A percentile compares a stretch with the other conserved stretches of the same genome.
phyloP scores from a whole-genome alignment of 2,888 invertebrate species.

The Sarcophaga carnaria region DNA sequence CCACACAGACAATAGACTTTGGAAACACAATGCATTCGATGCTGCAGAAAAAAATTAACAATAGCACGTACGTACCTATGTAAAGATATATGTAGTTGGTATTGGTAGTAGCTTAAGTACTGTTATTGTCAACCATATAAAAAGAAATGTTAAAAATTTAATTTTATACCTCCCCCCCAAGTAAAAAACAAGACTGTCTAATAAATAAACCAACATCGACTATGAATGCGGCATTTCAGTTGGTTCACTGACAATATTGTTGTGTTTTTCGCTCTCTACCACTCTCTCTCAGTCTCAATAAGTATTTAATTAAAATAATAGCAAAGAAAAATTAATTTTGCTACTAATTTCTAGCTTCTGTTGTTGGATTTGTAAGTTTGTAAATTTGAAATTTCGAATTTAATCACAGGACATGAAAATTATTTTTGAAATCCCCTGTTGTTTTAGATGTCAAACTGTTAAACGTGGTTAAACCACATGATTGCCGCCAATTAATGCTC shows the following conservation, averaged over 20 bases:
- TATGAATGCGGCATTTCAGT: neutral
- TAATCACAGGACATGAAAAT: too few relatives aligned
- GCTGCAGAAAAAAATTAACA: neutral
- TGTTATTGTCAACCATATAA: conserved; percentile 6
- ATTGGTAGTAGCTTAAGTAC: conserved; percentile 7
- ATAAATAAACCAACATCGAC: neutral
- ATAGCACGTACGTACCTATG: neutral
- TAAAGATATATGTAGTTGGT: neutral
- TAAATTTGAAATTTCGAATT: neutral
- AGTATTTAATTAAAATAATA: conserved; percentile 21
- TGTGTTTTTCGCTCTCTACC: neutral
- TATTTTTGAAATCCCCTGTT: too few relatives aligned
- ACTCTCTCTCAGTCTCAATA: conserved; percentile 15
- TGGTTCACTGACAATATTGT: conserved; percentile 18
- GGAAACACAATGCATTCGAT: neutral
- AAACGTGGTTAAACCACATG: too few relatives aligned
- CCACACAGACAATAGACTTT: conserved; percentile 9
- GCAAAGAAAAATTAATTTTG: conserved; percentile 2
- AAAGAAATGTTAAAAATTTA: conserved; percentile 11
- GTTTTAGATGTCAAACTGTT: too few relatives aligned
- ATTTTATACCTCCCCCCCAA: neutral
- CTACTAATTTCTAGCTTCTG: neutral
- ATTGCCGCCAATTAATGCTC: too few relatives aligned
- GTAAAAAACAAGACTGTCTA: neutral
- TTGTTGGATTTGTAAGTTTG: conserved; percentile 9